phyloP scores from a whole-genome alignment of 2,113 vertebrate genomes.

The Entelurus aequoreus region DNA sequence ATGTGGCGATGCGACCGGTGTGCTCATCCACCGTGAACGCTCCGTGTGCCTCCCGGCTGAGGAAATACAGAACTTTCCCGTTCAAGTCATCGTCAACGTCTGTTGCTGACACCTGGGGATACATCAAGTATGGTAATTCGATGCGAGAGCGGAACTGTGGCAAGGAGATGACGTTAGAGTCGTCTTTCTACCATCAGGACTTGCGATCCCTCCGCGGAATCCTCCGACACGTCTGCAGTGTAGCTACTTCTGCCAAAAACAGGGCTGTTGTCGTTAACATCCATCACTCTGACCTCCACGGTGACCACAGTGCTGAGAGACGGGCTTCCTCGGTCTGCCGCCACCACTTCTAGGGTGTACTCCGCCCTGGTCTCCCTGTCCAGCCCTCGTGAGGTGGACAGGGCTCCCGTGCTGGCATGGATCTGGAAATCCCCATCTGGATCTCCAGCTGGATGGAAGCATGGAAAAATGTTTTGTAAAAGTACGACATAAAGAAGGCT shows the following conservation, averaged over 20 bases:
- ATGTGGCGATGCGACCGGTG: constrained; percentile 76
- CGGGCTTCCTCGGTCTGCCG: constrained; percentile 78
- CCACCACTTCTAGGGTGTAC: constrained; percentile 79
- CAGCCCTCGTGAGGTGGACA: constrained; percentile 78
- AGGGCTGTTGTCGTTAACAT: constrained; percentile 89
- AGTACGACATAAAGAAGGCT: not conserved
- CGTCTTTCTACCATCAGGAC: constrained; percentile 68
- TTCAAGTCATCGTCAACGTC: constrained; percentile 85
- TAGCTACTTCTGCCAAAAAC: constrained; percentile 75
- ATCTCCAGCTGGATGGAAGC: constrained; percentile 76
- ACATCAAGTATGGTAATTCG: not conserved
- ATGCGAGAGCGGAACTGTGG: too few relatives aligned
- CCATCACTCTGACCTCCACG: constrained; percentile 79
- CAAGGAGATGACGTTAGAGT: not conserved
- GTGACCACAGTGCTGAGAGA: constrained; percentile 74
- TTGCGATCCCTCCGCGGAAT: constrained; percentile 71
- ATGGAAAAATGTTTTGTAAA: not conserved
- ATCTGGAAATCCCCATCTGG: constrained; percentile 81
- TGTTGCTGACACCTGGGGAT: constrained; percentile 72
- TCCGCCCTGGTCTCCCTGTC: constrained; percentile 78
- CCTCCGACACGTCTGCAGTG: constrained; percentile 79
- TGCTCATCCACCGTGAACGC: constrained; percentile 74
- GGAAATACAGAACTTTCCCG: constrained; percentile 84
- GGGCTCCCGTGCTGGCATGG: constrained; percentile 73
- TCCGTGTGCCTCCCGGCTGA: constrained; percentile 81